Evolutionary conservation across 2,113 vertebrate species (phyloP).

Genomic region (Seriola rivoliana): DNA sequence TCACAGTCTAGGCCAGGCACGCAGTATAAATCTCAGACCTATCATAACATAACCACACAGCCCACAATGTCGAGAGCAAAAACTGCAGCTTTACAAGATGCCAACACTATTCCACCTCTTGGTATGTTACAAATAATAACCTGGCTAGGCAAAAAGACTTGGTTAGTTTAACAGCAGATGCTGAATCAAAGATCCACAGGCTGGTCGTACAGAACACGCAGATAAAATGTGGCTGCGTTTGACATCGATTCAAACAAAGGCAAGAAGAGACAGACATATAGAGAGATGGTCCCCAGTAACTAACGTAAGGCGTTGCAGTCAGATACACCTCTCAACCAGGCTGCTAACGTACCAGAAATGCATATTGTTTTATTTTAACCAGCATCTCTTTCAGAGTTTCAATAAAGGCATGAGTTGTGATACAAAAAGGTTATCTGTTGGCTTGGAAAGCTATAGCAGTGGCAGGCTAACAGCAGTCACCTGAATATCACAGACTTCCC

Average conservation of each 20-base stretch:
- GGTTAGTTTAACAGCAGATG: constrained; percentile 40
- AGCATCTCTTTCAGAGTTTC: constrained; percentile 4
- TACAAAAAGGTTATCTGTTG: constrained; percentile 17
- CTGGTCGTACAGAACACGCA: constrained; percentile 52
- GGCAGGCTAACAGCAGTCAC: constrained; percentile 71
- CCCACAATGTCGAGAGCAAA: constrained; percentile 41
- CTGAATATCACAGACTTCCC: constrained; percentile 54
- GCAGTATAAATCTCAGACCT: constrained; percentile 55
- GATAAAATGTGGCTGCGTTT: constrained; percentile 76
- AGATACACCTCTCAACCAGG: constrained; percentile 3
- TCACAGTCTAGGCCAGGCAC: constrained; percentile 68
- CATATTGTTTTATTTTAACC: background rate
- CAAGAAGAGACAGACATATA: constrained; percentile 51
- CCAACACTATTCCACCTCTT: constrained; percentile 8
- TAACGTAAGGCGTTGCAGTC: constrained; percentile 28
- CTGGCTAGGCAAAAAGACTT: constrained; percentile 7
- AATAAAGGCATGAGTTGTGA: constrained; percentile 1
- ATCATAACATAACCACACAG: constrained; percentile 62
- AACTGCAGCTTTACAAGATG: constrained; percentile 31
- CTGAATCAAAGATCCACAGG: constrained; percentile 41
- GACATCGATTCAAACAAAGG: constrained; percentile 81
- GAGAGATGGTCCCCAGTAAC: constrained; percentile 39
- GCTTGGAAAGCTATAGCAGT: constrained; percentile 55
- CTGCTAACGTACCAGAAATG: constrained; percentile 8
- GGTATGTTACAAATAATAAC: background rate